Percentiles rank a stretch among this genome's conserved stretches.
phyloP scores from a whole-genome alignment of 2,888 invertebrate genomes.

The Arctia plantaginis region DNA sequence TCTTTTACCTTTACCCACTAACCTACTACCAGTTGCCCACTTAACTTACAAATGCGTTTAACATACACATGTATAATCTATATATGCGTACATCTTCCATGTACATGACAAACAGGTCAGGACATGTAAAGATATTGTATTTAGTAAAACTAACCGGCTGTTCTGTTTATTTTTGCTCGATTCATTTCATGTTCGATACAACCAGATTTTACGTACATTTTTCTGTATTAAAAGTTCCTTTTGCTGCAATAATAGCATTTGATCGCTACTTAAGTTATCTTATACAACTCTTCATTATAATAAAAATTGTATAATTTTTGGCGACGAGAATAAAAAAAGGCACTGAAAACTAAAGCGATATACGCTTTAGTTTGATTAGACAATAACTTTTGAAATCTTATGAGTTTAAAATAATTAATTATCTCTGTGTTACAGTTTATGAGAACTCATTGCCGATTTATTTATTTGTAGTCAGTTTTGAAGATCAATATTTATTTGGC shows the following conservation, averaged over 20 bases:
- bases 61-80: background rate
- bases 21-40: background rate
- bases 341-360: background rate
- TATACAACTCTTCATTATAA: background rate
- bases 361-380: background rate
- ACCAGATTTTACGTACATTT: background rate
- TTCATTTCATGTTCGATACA: background rate
- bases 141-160: background rate
- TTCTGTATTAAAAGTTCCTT: background rate
- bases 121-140: background rate
- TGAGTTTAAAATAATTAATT: background rate
- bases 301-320: too few relatives aligned
- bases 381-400: background rate
- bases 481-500: slow-evolving; percentile 29
- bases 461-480: background rate
- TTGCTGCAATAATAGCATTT: background rate
- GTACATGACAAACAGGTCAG: too few relatives aligned
- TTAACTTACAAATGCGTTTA: background rate
- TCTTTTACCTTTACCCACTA: slow-evolving; percentile 17
- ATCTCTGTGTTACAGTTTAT: background rate
- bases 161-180: background rate
- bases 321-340: background rate
- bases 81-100: too few relatives aligned
- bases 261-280: background rate
- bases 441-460: background rate